Base-by-base conservation (phyloP, 2,888 invertebrate genomes). In the Ectemnius cavifrons region DNA sequence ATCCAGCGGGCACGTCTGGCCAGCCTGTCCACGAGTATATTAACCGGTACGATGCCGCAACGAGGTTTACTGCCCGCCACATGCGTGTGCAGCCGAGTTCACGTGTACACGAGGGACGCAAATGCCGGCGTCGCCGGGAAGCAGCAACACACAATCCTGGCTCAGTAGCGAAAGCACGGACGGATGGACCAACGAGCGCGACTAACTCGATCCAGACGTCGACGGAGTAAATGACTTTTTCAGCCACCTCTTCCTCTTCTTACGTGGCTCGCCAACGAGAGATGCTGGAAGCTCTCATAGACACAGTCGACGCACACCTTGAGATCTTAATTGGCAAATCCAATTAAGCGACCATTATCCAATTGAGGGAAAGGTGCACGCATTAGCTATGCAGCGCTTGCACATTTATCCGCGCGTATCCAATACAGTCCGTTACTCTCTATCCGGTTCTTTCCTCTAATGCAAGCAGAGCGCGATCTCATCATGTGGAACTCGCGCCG, bases 21-120 rank as follows among this genome's bases (percentile, higher is more conserved):
- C 73, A 71, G 76, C 70, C 64, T 76, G 82, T 75, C 73, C 71
- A 77, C 67, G 75, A 71, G 79, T 78, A 80, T 82, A 82, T 83
- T 82, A 83, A 83, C 79, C 74, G 68, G 71, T 61, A 72, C 64
- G 75, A 75, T 52, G 64, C 75, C 77, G 75, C 83, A 81, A 79
- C 78, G 72, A 77, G 78, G 81, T 83, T 83, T 77, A 81, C 73
- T 71, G 72, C 71, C 64, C 46, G 66, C 57, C 57, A 28, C 28
- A 68, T 69, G 45, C 67, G 45, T 45, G 60, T 60, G 67, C 60
- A 46, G 67, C 37, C 37, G 37, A 37, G 52, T 28, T 57, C 60
- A 60, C 52, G 57, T 60, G 63, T 74, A 62, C 60, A 56, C 20
- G 62, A 63, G 69, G 61, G 63, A 59, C 65, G 63, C 63, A 64